Evolutionary conservation across 2,797 vertebrate genomes (phyloP).

Genomic region (Enoplosus armatus): DNA sequence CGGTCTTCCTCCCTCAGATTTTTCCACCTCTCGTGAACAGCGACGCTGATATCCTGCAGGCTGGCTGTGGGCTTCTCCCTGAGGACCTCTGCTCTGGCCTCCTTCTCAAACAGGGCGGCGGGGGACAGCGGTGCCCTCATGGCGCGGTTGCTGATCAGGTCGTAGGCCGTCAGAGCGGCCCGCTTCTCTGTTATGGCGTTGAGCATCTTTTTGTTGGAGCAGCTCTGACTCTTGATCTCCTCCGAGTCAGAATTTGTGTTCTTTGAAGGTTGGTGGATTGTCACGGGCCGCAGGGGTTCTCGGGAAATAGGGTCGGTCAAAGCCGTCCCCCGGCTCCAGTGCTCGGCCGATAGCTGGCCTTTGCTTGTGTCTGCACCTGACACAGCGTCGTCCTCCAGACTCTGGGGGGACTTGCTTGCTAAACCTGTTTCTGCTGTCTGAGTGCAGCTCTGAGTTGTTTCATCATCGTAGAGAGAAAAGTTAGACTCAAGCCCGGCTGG

Average conservation of each 20-base stretch:
- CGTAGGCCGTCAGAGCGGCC: conserved; percentile 89
- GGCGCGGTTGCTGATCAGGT: conserved; percentile 90
- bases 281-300: conserved; percentile 89
- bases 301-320: conserved; percentile 79
- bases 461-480: conserved; percentile 63
- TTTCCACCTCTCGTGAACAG: conserved; percentile 91
- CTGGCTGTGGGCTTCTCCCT: conserved; percentile 87
- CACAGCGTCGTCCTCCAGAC: neutral
- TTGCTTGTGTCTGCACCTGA: conserved; percentile 26
- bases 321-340: conserved; percentile 91
- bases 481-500: conserved; percentile 54
- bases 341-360: conserved; percentile 83
- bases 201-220: conserved; percentile 71
- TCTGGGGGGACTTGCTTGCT: conserved; percentile 14
- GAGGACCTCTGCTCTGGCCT: conserved; percentile 86
- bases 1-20: conserved; percentile 90
- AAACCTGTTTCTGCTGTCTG: conserved; percentile 8
- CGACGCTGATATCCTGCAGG: conserved; percentile 86
- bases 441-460: conserved; percentile 42
- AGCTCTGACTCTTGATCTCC: conserved; percentile 59
- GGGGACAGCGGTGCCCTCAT: conserved; percentile 90
- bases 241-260: conserved; percentile 24
- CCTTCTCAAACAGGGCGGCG: conserved; percentile 88
- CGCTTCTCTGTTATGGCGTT: conserved; percentile 89
- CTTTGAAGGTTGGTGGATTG: conserved; percentile 80